These are phyloP conservation scores for Melanerpes aurifrons DNA, from an alignment of 2,113 vertebrate species.

Conservation along the genomic window DNA sequence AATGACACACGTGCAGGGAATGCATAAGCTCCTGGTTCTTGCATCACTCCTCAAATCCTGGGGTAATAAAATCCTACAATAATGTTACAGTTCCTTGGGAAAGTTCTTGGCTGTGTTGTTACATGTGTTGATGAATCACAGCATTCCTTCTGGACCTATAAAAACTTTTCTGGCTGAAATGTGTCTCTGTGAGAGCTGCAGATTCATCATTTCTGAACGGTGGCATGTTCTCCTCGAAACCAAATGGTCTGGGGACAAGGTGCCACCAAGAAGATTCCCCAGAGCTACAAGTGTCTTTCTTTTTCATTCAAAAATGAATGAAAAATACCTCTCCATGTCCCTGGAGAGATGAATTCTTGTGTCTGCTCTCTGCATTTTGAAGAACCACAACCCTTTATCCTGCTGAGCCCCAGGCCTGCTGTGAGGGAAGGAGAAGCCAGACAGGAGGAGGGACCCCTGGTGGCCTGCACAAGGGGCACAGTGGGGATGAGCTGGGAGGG, in stretches of 20 bases:
- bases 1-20: not conserved
- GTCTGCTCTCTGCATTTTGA: not conserved
- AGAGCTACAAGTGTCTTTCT: not conserved
- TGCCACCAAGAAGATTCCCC: not conserved
- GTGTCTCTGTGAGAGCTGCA: not conserved
- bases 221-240: not conserved
- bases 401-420: not conserved
- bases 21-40: not conserved
- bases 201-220: not conserved
- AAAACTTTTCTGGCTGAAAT: not conserved
- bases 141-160: not conserved
- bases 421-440: not conserved
- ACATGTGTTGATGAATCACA: not conserved
- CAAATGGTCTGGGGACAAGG: not conserved
- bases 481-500: not conserved
- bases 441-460: not conserved
- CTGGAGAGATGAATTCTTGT: not conserved
- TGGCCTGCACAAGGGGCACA: rapidly evolving
- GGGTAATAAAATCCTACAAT: not conserved
- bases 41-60: not conserved
- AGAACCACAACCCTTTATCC: not conserved
- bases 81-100: not conserved
- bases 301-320: not conserved
- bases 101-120: not conserved
- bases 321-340: not conserved